Evolutionary conservation across 2,113 vertebrate genomes (phyloP).

Genomic region (Hippocampus mohnikei): DNA sequence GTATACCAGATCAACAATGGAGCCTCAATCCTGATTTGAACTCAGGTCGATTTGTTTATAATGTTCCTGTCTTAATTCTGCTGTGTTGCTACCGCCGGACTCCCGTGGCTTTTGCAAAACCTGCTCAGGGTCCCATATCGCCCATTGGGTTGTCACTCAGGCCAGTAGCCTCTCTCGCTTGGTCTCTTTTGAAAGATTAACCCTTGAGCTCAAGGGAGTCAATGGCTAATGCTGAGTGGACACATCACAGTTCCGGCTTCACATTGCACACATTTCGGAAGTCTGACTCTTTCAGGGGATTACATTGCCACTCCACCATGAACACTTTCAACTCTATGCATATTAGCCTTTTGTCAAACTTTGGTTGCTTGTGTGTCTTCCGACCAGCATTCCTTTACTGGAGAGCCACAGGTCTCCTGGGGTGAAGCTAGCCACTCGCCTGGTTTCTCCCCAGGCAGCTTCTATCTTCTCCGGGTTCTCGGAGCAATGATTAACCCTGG

Average conservation of each 20-base stretch:
- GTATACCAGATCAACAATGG: no score
- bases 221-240: constrained; percentile 73
- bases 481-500: constrained; percentile 77
- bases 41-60: background rate
- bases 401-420: constrained; percentile 41
- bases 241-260: constrained; percentile 65
- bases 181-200: constrained; percentile 75
- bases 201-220: constrained; percentile 62
- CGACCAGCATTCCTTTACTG: constrained; percentile 48
- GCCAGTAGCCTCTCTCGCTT: constrained; percentile 47
- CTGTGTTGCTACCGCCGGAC: constrained; percentile 1
- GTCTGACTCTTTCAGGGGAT: constrained; percentile 59
- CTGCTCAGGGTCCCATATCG: constrained; percentile 8
- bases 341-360: constrained; percentile 8
- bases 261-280: constrained; percentile 61
- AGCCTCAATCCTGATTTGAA: background rate
- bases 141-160: constrained; percentile 40
- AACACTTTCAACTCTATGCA: constrained; percentile 3
- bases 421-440: constrained; percentile 56
- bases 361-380: constrained; percentile 12
- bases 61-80: background rate
- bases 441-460: constrained; percentile 57
- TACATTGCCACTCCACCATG: constrained; percentile 36
- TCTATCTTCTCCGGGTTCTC: constrained; percentile 59
- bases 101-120: constrained; percentile 13